These are phyloP conservation scores for Pygocentrus nattereri DNA, from an alignment of 2,797 vertebrate species.

Conservation along the genomic window DNA sequence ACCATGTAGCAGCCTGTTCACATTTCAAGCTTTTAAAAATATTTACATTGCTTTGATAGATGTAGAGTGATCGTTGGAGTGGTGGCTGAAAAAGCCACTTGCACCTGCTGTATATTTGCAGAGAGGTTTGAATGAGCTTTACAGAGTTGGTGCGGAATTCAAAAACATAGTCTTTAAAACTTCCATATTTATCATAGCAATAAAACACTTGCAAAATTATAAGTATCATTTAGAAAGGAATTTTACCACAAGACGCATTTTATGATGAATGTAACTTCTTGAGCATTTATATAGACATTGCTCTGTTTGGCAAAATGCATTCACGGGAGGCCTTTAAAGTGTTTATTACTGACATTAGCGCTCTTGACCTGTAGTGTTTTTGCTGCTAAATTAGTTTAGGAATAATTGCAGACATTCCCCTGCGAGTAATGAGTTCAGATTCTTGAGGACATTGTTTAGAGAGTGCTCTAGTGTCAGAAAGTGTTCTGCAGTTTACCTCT, in stretches of 20 bases:
- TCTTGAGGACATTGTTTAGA: background rate
- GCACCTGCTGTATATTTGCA: conserved; percentile 17
- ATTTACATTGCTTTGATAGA: conserved; percentile 1
- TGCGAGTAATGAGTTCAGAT: background rate
- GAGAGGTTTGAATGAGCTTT: background rate
- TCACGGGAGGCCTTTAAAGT: background rate
- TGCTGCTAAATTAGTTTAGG: background rate
- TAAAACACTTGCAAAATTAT: background rate
- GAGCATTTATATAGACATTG: background rate
- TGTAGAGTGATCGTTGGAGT: background rate
- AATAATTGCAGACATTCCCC: background rate
- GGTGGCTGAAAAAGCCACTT: background rate
- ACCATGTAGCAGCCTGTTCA: background rate
- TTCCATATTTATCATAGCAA: conserved; percentile 2
- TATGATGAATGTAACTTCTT: background rate
- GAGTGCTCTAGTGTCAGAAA: background rate
- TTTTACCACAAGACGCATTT: background rate
- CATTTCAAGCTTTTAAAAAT: background rate
- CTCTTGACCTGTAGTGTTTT: conserved; percentile 40
- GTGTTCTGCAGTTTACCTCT: background rate
- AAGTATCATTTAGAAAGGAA: background rate
- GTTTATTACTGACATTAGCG: conserved; percentile 25
- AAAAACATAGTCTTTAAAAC: background rate
- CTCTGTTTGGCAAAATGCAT: background rate
- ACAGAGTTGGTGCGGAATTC: background rate